Conservation (phyloP, 2,797 vertebrate genomes). For the Characodon lateralis region DNA sequence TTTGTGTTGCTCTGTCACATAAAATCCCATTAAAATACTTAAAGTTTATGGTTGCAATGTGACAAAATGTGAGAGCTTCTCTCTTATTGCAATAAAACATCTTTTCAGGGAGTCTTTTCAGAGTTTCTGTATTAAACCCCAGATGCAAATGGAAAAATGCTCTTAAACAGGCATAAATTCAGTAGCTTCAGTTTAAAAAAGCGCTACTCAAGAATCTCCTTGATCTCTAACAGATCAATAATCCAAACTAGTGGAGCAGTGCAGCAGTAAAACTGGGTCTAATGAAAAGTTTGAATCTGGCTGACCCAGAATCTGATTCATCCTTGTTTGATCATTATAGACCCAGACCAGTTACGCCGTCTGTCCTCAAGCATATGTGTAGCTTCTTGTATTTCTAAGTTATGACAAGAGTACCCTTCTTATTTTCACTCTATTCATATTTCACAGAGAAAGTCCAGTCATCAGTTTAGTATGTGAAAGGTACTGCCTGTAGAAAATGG, state of each 20-base stretch:
- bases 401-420: slow-evolving; percentile 54
- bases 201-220: slow-evolving; percentile 41
- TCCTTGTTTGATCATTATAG: slow-evolving; percentile 50
- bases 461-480: slow-evolving; percentile 55
- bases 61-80: background rate
- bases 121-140: background rate
- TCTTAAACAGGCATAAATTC: background rate
- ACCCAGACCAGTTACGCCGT: slow-evolving; percentile 26
- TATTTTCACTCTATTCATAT: slow-evolving; percentile 66
- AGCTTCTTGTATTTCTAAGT: slow-evolving; percentile 43
- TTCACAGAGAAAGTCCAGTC: slow-evolving; percentile 63
- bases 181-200: background rate
- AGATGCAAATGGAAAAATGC: background rate
- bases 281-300: slow-evolving; percentile 18
- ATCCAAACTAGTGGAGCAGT: slow-evolving; percentile 13
- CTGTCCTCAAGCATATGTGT: slow-evolving; percentile 47
- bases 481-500: slow-evolving; percentile 45
- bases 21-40: background rate
- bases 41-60: background rate
- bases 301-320: slow-evolving; percentile 33
- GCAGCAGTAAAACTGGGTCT: background rate
- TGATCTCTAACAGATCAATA: slow-evolving; percentile 48
- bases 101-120: background rate
- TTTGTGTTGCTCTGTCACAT: background rate
- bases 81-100: background rate